These are phyloP conservation scores for Arrhopalites spinosus DNA, from an alignment of 2,888 invertebrate genomes.

Conservation along the genomic window DNA sequence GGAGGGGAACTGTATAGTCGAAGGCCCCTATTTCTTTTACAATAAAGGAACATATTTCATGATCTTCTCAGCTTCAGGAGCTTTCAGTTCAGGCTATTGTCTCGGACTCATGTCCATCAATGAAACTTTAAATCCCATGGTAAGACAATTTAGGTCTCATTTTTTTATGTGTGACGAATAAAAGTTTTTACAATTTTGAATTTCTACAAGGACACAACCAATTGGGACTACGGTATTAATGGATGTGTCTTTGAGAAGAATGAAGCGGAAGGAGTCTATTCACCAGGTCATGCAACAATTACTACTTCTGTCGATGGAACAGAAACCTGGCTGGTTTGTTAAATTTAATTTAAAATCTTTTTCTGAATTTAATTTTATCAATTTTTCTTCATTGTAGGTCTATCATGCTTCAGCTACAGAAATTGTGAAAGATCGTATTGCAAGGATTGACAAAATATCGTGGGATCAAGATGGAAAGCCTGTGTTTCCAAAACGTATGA, in stretches of 20 bases:
- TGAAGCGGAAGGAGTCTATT: conserved; percentile 45
- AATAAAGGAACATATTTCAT: conserved; percentile 41
- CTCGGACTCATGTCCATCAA: conserved; percentile 43
- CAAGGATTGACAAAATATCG: conserved; percentile 43
- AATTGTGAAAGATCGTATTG: conserved; percentile 16
- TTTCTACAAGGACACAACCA: conserved; percentile 23
- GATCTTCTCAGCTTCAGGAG: conserved; percentile 45
- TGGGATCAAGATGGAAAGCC: conserved; percentile 44
- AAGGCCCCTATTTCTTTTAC: conserved; percentile 50
- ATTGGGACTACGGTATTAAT: conserved; percentile 43
- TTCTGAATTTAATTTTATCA: neutral
- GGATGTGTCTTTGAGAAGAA: conserved; percentile 46
- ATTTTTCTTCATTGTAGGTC: neutral
- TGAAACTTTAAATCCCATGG: conserved; percentile 42
- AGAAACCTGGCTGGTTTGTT: conserved; percentile 44
- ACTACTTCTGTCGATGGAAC: conserved; percentile 43
- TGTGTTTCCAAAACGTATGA: conserved; percentile 29
- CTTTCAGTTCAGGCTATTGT: conserved; percentile 46
- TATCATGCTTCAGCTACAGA: conserved; percentile 38
- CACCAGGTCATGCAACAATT: conserved; percentile 46
- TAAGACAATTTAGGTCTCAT: neutral
- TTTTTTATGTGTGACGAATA: neutral
- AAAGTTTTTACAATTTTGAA: neutral
- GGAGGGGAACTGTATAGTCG: conserved; percentile 32
- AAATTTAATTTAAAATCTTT: neutral